A percentile compares a stretch with the other conserved stretches of the same genome.
These are phyloP conservation scores for Parasteatoda tepidariorum DNA, from an alignment of 1,140 invertebrate species.

Conservation along the genomic window DNA sequence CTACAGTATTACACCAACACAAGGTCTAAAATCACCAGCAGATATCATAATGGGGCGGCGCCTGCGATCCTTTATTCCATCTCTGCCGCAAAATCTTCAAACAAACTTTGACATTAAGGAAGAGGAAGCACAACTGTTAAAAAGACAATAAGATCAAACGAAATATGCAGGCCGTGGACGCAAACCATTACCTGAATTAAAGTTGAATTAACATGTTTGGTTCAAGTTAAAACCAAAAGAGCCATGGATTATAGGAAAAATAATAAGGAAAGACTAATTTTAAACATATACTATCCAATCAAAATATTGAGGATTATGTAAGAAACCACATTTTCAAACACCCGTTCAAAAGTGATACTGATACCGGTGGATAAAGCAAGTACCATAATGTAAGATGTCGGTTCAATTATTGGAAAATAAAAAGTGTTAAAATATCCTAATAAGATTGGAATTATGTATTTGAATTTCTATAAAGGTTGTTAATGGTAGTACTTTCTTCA, in stretches of 20 bases:
- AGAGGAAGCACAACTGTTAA: not conserved
- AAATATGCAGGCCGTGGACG: not conserved
- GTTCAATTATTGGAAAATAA: too few species aligned
- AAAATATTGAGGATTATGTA: not conserved
- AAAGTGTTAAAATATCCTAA: too few species aligned
- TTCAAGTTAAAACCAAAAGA: not conserved
- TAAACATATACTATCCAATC: not conserved
- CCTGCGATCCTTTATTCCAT: slow-evolving; percentile 7
- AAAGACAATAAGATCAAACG: not conserved
- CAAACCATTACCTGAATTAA: not conserved
- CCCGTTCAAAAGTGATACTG: too few species aligned
- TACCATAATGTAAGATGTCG: too few species aligned
- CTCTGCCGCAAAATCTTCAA: not conserved
- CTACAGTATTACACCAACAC: slow-evolving; percentile 22
- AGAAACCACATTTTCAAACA: too few species aligned
- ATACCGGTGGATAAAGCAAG: too few species aligned
- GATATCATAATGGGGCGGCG: slow-evolving; percentile 41
- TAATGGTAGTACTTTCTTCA: too few species aligned
- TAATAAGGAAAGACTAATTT: not conserved
- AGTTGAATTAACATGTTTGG: not conserved
- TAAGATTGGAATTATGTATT: too few species aligned
- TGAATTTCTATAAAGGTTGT: too few species aligned
- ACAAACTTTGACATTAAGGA: not conserved
- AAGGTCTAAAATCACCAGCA: slow-evolving; percentile 2
- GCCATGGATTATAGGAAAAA: not conserved